Conservation (phyloP, 2,888 invertebrate genomes). For the Ischnus inquisitorius region DNA sequence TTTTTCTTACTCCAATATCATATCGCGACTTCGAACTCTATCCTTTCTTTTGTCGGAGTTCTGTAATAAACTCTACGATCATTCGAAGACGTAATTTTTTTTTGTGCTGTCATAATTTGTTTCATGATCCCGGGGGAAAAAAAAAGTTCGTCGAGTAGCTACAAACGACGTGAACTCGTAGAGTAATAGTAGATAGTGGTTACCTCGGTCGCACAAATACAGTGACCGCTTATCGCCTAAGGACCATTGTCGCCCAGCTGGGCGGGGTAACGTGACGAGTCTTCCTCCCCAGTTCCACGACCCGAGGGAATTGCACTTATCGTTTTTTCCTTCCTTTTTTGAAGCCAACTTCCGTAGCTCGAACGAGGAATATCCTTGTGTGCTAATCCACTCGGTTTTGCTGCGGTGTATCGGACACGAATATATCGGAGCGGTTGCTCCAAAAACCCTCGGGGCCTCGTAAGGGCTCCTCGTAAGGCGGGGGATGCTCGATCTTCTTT, state of each 20-base stretch:
- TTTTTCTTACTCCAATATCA: slow-evolving; percentile 1
- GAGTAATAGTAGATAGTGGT: not conserved
- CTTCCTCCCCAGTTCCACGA: slow-evolving; percentile 45
- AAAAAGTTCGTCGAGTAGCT: not conserved
- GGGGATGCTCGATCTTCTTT: slow-evolving; percentile 25
- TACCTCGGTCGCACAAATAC: slow-evolving; percentile 37
- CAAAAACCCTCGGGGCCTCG: not conserved
- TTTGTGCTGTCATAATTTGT: not conserved
- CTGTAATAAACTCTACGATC: not conserved
- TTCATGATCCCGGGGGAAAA: not conserved
- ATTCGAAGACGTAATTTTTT: not conserved
- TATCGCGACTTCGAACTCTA: not conserved
- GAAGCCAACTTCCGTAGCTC: not conserved
- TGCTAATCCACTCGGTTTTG: not conserved
- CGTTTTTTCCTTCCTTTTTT: slow-evolving; percentile 11
- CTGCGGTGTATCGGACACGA: not conserved
- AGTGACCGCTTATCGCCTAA: slow-evolving; percentile 61
- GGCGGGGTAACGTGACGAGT: slow-evolving; percentile 64
- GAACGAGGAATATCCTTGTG: not conserved
- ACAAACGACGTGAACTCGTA: not conserved
- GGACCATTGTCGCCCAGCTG: slow-evolving; percentile 67
- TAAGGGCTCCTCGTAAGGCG: slow-evolving; percentile 5
- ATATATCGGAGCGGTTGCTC: slow-evolving; percentile 12
- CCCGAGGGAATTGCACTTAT: slow-evolving; percentile 48
- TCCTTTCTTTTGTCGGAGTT: not conserved